Evolutionary conservation across 2,113 vertebrate genomes (phyloP).

Genomic region (Pseudorectes ferrugineus): DNA sequence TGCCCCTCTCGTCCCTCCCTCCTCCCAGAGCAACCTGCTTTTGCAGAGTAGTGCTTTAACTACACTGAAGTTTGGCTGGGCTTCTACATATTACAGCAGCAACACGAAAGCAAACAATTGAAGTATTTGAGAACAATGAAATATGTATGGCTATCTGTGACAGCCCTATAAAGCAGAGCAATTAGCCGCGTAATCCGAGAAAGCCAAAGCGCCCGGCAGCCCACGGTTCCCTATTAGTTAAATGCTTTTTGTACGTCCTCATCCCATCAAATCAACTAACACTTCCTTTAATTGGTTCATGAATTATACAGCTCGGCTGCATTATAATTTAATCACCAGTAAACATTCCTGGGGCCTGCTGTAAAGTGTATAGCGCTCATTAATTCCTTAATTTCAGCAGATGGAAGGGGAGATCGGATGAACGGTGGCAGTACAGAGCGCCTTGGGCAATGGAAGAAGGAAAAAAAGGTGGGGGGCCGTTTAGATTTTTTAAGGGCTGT

Average conservation of each 20-base stretch:
- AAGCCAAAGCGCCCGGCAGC: slow-evolving; percentile 80
- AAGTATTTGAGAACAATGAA: slow-evolving; percentile 99
- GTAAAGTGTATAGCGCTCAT: slow-evolving; percentile 96
- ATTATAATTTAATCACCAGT: slow-evolving; percentile 99
- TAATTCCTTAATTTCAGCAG: slow-evolving; percentile 98
- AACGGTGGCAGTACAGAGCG: slow-evolving; percentile 81
- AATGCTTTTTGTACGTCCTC: slow-evolving; percentile 99
- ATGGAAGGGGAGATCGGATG: slow-evolving; percentile 82
- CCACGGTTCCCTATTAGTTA: slow-evolving; percentile 94
- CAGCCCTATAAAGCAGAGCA: slow-evolving; percentile 97
- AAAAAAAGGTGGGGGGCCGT: slow-evolving; percentile 74
- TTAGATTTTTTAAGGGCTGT: slow-evolving; percentile 88
- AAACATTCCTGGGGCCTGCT: slow-evolving; percentile 94
- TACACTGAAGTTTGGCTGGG: slow-evolving; percentile 92
- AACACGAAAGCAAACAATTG: slow-evolving; percentile 92
- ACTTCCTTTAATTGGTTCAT: slow-evolving; percentile 99
- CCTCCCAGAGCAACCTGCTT: slow-evolving; percentile 22
- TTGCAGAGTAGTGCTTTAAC: slow-evolving; percentile 76
- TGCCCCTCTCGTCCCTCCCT: slow-evolving; percentile 7
- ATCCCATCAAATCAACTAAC: slow-evolving; percentile 99
- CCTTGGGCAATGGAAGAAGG: slow-evolving; percentile 80
- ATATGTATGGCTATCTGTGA: slow-evolving; percentile 99
- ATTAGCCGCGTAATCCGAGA: slow-evolving; percentile 99
- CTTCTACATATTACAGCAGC: slow-evolving; percentile 92
- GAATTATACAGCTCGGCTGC: slow-evolving; percentile 96